Conservation (phyloP, 2,888 invertebrate genomes). For the Hemithea aestivaria region DNA sequence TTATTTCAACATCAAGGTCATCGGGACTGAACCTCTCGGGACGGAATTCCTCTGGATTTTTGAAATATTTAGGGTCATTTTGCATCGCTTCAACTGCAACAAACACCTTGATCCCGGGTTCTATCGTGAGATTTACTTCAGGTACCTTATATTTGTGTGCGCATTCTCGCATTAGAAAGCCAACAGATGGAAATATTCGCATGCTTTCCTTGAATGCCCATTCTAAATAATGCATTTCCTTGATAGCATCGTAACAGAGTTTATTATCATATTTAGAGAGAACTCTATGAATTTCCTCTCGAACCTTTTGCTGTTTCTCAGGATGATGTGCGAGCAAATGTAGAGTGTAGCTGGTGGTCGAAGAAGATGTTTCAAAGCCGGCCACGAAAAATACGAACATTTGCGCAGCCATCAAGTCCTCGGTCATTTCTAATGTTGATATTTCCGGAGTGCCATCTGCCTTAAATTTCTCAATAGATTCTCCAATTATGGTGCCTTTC, state of each 20-base stretch:
- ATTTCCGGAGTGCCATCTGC: constrained; percentile 40
- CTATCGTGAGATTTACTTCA: constrained; percentile 41
- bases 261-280: constrained; percentile 36
- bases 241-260: constrained; percentile 47
- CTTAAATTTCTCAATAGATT: constrained; percentile 43
- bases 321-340: constrained; percentile 50
- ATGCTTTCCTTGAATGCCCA: constrained; percentile 50
- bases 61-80: constrained; percentile 47
- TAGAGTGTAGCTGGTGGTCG: constrained; percentile 48
- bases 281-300: constrained; percentile 23
- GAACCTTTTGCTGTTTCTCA: constrained; percentile 41
- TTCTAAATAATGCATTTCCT: constrained; percentile 48
- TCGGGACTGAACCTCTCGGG: constrained; percentile 48
- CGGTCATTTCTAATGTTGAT: constrained; percentile 37
- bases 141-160: constrained; percentile 42
- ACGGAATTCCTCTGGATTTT: constrained; percentile 43
- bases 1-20: constrained; percentile 27
- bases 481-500: constrained; percentile 40
- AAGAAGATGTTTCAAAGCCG: constrained; percentile 53
- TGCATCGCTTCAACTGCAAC: constrained; percentile 51
- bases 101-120: constrained; percentile 41
- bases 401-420: constrained; percentile 43
- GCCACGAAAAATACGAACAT: constrained; percentile 52
- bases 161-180: constrained; percentile 42
- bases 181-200: constrained; percentile 52